Conservation (phyloP, 2,888 invertebrate species). For the Polymixis flavicincta region DNA sequence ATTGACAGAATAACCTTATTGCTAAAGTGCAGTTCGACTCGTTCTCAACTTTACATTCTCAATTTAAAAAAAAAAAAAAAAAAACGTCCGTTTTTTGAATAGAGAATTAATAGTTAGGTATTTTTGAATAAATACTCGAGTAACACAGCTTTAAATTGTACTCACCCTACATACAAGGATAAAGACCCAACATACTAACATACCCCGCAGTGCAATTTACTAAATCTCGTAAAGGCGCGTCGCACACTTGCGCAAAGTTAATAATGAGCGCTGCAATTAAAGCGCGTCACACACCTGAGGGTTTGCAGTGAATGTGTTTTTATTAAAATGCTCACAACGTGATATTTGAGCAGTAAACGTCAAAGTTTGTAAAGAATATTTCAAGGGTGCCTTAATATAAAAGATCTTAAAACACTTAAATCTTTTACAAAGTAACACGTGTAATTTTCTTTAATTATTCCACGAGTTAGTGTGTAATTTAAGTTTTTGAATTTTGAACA, state of each 20-base stretch:
- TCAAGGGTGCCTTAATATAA: background rate
- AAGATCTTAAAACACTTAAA: slow-evolving; percentile 19
- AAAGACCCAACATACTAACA: slow-evolving; percentile 28
- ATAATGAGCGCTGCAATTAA: slow-evolving; percentile 69
- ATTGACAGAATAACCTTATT: too few species aligned
- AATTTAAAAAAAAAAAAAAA: too few species aligned
- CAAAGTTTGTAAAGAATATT: slow-evolving; percentile 8
- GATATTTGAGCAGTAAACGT: slow-evolving; percentile 1
- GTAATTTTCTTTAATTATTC: slow-evolving; percentile 31
- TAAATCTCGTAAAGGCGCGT: slow-evolving; percentile 40
- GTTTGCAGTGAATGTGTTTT: slow-evolving; percentile 59
- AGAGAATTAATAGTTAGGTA: background rate
- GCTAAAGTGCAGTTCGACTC: too few species aligned
- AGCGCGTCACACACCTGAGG: slow-evolving; percentile 62
- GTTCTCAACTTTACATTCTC: too few species aligned
- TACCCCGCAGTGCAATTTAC: slow-evolving; percentile 40
- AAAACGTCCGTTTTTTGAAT: too few species aligned
- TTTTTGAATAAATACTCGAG: background rate
- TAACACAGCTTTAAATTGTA: background rate
- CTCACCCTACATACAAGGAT: background rate
- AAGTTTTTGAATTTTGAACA: slow-evolving; percentile 26
- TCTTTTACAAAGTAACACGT: slow-evolving; percentile 26
- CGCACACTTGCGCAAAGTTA: slow-evolving; percentile 44
- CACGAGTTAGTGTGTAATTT: slow-evolving; percentile 30
- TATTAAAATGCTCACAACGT: slow-evolving; percentile 42